Percentiles rank a stretch among this genome's conserved stretches.
Conservation (phyloP, 2,888 invertebrate species). For the Formica aserva region DNA sequence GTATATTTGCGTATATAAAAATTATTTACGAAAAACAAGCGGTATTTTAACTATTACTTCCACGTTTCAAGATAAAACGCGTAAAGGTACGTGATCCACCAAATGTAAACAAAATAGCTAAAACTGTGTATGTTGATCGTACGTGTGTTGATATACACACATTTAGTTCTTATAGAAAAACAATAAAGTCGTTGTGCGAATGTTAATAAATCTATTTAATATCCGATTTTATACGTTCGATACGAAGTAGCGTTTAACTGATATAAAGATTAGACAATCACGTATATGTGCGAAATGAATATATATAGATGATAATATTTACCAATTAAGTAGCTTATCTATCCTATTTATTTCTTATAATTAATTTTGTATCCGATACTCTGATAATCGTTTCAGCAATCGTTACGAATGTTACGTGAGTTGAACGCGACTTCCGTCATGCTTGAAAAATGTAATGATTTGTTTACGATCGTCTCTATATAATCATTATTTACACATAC, state of each 20-base stretch:
- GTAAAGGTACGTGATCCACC: not conserved
- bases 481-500: slow-evolving; percentile 19
- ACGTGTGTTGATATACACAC: not conserved
- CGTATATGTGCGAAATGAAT: not conserved
- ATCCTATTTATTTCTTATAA: not conserved
- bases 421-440: not conserved
- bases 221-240: not conserved
- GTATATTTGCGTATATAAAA: not conserved
- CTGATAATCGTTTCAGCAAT: not conserved
- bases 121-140: not conserved
- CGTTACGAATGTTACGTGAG: not conserved
- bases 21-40: not conserved
- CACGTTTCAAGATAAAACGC: not conserved
- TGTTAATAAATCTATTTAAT: not conserved
- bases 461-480: slow-evolving; percentile 21
- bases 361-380: not conserved
- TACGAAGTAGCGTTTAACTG: not conserved
- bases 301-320: not conserved
- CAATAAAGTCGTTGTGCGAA: not conserved
- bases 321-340: not conserved
- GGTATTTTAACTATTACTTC: not conserved
- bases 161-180: not conserved
- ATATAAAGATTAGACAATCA: not conserved
- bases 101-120: not conserved
- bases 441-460: slow-evolving; percentile 1